Percentiles rank a stretch among this genome's conserved stretches.
These are phyloP conservation scores for Himantopus leucocephalus DNA, from an alignment of 2,113 vertebrate species.

Conservation along the genomic window DNA sequence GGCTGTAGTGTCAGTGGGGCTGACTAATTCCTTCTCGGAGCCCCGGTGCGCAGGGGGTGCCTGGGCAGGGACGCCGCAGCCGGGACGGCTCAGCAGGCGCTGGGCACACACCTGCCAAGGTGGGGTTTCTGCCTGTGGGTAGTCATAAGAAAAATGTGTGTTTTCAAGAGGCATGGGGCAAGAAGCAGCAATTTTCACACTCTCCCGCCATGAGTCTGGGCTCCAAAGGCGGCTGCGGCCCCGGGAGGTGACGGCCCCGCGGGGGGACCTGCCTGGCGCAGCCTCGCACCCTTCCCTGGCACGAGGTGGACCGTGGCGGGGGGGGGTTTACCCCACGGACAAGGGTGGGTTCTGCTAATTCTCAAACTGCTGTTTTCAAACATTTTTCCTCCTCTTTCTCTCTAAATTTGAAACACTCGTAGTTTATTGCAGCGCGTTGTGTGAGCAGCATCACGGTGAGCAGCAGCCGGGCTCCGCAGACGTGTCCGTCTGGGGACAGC, in stretches of 20 bases:
- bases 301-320: accelerated
- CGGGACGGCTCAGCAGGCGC: background rate
- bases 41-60: background rate
- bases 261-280: background rate
- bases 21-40: background rate
- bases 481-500: accelerated
- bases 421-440: accelerated
- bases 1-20: background rate
- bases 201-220: background rate
- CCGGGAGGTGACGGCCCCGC: accelerated
- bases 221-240: background rate
- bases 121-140: background rate
- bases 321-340: background rate
- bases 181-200: background rate
- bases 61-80: background rate
- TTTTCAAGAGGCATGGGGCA: background rate
- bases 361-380: background rate
- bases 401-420: accelerated
- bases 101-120: background rate
- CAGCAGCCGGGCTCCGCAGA: background rate
- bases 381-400: background rate
- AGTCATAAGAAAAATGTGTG: background rate
- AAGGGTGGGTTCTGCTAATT: background rate
- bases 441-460: background rate
- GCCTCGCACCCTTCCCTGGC: background rate